Evolutionary conservation across 2,113 vertebrate species (phyloP), one percentile per base, ranked within the genome.

Genomic region (Silurus glanis): DNA sequence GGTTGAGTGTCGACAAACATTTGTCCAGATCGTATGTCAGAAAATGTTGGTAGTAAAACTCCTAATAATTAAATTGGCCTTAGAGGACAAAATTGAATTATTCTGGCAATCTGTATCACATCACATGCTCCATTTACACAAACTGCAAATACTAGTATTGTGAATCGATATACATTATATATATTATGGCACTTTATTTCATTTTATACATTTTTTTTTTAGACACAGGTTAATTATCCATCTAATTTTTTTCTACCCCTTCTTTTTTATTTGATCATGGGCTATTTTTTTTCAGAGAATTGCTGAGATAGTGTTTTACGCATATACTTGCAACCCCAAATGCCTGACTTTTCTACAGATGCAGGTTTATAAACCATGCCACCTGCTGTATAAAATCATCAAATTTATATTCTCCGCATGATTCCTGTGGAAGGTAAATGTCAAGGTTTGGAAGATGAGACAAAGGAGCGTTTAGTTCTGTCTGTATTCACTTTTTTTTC

Each of bases 371-470:
- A 85, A 67, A 69, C 28, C 51, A 7, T 37, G n/a, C 74, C 37
- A 56, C 28, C 23, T 28, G 51, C 84, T 37, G 25, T 56, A 85
- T 76, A 80, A 69, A 80, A 58, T n/a, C 49, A 45, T n/a, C 14
- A 55, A 55, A 37, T 85, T 79, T 79, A 79, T 79, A 66, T 79
- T 64, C 37, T 14, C n/a, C 55, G 13, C 84, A 56, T 56, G 61
- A 53, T 67, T 79, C 49, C 61, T n/a, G 49, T n/a, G 25, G 19
- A 78, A 85, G 61, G 23, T 45, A 64, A 66, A 78, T 78, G 72
- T 78, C 83, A 25, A 55, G 53, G 21, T 59, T 45, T 45, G 51
- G 47, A 55, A 28, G 58, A 66, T 61, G 74, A 80, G n/a, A 69
- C 59, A 67, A 21, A 23, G 14, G 23, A 67, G 51, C 19, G 51